A percentile compares a stretch with the other conserved stretches of the same genome.
Evolutionary conservation across 2,797 vertebrate species (phyloP).

Genomic region (Huso huso): DNA sequence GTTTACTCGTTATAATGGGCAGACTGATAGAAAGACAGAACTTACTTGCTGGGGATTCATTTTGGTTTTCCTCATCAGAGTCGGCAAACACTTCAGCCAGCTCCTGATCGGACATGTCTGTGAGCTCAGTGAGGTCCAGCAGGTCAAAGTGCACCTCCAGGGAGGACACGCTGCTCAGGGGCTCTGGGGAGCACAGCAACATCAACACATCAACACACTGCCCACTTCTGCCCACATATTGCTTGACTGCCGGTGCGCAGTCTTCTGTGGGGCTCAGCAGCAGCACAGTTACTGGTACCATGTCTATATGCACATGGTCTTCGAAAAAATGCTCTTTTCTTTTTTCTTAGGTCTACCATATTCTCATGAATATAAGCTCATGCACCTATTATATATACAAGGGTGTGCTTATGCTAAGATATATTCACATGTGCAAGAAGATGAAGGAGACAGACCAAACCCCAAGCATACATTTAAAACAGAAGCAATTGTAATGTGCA

Average conservation of each 20-base stretch:
- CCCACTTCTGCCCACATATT: neutral
- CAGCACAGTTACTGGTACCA: no score
- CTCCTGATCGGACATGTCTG: constrained; percentile 97
- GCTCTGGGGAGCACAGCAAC: constrained; percentile 58
- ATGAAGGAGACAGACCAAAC: no score
- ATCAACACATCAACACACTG: neutral
- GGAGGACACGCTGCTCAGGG: constrained; percentile 92
- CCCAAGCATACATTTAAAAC: no score
- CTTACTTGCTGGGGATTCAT: constrained; percentile 74
- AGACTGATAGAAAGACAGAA: neutral
- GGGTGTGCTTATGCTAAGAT: no score
- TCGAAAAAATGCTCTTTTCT: no score
- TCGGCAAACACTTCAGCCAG: constrained; percentile 90
- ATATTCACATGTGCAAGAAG: no score
- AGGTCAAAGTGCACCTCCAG: constrained; percentile 97
- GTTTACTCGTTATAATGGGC: neutral
- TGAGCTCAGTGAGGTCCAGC: constrained; percentile 89
- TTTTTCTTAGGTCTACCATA: no score
- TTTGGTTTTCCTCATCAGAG: constrained; percentile 85
- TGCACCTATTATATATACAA: no score
- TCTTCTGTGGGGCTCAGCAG: no score
- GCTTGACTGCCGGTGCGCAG: neutral
- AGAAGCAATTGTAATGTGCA: no score
- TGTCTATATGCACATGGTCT: no score
- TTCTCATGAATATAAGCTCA: no score